Evolutionary conservation across 1,140 invertebrate genomes (phyloP).

Genomic region (Meloidogyne chitwoodi): DNA sequence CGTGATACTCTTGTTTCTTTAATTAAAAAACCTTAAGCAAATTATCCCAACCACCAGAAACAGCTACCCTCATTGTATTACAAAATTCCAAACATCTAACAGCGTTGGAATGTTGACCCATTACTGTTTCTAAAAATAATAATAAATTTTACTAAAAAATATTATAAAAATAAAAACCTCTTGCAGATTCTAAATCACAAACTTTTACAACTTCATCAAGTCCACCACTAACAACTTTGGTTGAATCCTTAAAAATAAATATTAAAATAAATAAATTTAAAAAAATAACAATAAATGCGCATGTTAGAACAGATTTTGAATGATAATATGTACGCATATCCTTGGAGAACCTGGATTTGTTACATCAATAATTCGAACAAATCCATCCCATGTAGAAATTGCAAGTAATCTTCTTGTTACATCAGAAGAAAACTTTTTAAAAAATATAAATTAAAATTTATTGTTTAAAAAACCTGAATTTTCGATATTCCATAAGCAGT

Average conservation of each 20-base stretch:
- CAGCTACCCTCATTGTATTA: constrained; percentile 79
- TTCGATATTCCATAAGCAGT: constrained; percentile 34
- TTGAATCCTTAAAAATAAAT: constrained; percentile 37
- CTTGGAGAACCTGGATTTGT: constrained; percentile 35
- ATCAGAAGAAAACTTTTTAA: constrained; percentile 56
- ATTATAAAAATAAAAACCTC: constrained; percentile 25
- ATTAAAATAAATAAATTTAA: constrained; percentile 3
- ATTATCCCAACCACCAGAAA: constrained; percentile 94
- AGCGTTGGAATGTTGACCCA: constrained; percentile 82
- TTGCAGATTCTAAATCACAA: constrained; percentile 71
- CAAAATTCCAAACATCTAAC: constrained; percentile 90
- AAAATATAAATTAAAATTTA: background rate
- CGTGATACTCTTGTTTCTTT: too few relatives aligned
- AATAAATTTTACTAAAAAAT: background rate
- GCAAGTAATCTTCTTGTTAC: constrained; percentile 34
- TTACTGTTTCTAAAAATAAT: constrained; percentile 68
- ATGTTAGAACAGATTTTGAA: constrained; percentile 47
- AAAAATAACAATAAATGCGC: constrained; percentile 46
- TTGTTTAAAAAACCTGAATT: constrained; percentile 32
- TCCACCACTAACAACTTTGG: constrained; percentile 67
- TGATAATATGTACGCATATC: constrained; percentile 48
- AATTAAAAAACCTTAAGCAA: constrained; percentile 71
- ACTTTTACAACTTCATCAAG: constrained; percentile 83
- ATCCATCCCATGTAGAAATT: constrained; percentile 51
- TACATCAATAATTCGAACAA: constrained; percentile 49